Base-by-base conservation (phyloP, 2,888 invertebrate genomes). In the Melanargia galathea region DNA sequence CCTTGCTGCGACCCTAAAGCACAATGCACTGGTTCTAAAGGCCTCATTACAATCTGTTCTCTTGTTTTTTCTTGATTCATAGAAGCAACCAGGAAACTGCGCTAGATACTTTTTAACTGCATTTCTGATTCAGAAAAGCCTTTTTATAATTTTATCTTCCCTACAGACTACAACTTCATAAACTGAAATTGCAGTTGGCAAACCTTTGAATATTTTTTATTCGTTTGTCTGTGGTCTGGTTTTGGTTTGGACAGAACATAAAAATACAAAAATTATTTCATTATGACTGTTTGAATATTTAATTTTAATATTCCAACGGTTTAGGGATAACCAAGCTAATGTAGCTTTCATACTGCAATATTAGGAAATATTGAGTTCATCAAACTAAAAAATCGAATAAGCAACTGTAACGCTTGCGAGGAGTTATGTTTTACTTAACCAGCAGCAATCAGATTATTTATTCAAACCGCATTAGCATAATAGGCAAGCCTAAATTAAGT, bases 1-100 rank as follows among this genome's bases (percentile, higher is more conserved):
- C 56, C 56, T 26, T 30, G 16, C 30, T 26, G 45, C 43, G 43
- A 26, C 8, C 56, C 40, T 56, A 55, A 6, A 20, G 22, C 38
- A 55, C 40, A 24, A 61, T 33, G 33, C 26, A 55, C 26, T 7
- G 18, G 18, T 56, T 52, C 30, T 26, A 49, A 40, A 56, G 49
- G 45, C 46, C 59, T 62, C 59, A 65, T 65, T 65, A 65, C 59
- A 62, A 65, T 56, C 40, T 30, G 33, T 56, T 56, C 48, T 59
- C 45, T 65, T 56, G 46, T 56, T 62, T 62, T 65, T 52, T 38
- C 60, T 20, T 56, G 62, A 51, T 55, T 49, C 65, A 35, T 49
- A 24, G 43, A 55, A 48, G 10, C 40, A 22, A 26, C 40, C 52
- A 59, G 45, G 46, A 52, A 38, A 52, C 33, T 35, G 45, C 30